Evolutionary conservation across 2,113 vertebrate species (phyloP).

Genomic region (Dromiciops gliroides): DNA sequence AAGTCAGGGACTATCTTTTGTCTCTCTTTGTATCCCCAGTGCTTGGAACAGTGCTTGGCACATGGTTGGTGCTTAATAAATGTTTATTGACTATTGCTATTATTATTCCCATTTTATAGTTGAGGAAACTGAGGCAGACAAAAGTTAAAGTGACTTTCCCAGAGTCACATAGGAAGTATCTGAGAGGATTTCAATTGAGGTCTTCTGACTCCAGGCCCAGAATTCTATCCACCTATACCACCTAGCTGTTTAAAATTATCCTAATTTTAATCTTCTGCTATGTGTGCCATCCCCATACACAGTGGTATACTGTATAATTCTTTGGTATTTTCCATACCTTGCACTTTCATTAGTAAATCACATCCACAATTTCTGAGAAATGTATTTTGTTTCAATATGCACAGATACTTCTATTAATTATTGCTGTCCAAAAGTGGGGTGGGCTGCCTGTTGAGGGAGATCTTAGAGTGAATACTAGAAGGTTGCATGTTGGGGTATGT

Average conservation of each 20-base stretch:
- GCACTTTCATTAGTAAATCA: not conserved
- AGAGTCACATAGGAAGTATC: not conserved
- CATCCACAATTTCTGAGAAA: not conserved
- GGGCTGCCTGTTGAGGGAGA: not conserved
- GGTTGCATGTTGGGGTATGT: not conserved
- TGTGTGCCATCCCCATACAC: not conserved
- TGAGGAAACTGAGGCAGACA: not conserved
- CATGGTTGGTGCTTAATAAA: not conserved
- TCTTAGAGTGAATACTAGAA: not conserved
- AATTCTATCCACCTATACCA: not conserved
- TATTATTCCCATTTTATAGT: not conserved
- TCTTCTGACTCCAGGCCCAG: not conserved
- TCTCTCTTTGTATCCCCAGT: not conserved
- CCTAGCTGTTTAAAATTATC: not conserved
- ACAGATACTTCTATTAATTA: not conserved
- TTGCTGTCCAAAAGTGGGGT: not conserved
- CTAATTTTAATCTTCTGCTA: not conserved
- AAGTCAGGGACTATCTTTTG: not conserved
- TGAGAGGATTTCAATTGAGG: not conserved
- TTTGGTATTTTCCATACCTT: not conserved
- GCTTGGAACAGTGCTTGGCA: not conserved
- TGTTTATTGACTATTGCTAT: not conserved
- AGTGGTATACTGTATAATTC: not conserved
- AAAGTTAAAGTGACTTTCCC: not conserved
- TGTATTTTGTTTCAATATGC: not conserved